A percentile compares a stretch with the other conserved stretches of the same genome.
Conservation (phyloP, 2,888 invertebrate genomes). For the Phymatocera aterrima region DNA sequence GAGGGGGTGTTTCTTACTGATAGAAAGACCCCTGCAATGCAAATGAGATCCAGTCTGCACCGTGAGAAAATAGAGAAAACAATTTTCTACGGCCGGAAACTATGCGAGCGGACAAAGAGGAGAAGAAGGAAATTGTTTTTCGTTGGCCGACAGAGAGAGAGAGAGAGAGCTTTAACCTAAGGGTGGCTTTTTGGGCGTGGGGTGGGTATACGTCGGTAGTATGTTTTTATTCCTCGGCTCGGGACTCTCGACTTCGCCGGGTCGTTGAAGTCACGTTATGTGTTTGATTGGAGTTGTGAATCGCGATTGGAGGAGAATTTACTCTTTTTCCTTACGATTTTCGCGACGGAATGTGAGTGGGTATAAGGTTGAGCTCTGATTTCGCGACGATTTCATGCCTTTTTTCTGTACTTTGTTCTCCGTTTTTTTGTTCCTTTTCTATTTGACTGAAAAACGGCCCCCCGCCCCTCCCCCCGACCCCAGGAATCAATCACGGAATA, state of each 20-base stretch:
- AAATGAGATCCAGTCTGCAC: slow-evolving; percentile 6
- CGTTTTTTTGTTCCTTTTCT: no score
- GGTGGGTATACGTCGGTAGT: background rate
- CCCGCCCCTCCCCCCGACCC: no score
- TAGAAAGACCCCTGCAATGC: slow-evolving; percentile 18
- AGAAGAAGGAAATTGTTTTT: no score
- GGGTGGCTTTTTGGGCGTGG: no score
- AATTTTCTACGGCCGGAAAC: slow-evolving; percentile 13
- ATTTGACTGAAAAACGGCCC: no score
- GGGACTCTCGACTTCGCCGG: background rate
- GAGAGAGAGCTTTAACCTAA: no score
- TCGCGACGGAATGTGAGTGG: background rate
- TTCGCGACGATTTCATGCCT: background rate
- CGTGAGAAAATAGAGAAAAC: no score
- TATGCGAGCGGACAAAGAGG: background rate
- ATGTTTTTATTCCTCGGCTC: background rate
- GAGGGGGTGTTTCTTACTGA: slow-evolving; percentile 16
- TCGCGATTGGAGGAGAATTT: slow-evolving; percentile 10
- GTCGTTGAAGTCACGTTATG: background rate
- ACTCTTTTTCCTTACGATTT: background rate
- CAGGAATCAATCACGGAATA: no score
- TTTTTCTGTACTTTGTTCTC: no score
- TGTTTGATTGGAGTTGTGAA: slow-evolving; percentile 9
- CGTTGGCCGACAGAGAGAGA: no score
- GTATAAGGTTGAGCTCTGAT: slow-evolving; percentile 11